Evolutionary conservation across 2,113 vertebrate species (phyloP).

Genomic region (Dendropsophus ebraccatus): DNA sequence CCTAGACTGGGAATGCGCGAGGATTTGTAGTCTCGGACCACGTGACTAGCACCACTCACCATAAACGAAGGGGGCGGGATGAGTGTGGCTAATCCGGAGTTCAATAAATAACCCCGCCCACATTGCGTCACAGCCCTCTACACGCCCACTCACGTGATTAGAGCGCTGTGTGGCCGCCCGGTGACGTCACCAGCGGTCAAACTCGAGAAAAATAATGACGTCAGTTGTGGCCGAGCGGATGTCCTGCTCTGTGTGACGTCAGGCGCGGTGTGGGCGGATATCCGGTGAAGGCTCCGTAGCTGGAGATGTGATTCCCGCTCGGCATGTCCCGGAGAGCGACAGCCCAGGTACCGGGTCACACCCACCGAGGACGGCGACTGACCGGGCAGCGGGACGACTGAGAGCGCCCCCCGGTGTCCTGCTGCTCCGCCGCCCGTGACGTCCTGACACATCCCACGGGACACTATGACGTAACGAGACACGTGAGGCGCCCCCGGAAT

Average conservation of each 20-base stretch:
- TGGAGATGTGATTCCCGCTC: slow-evolving; percentile 15
- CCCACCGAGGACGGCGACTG: not conserved
- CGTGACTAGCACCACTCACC: not conserved
- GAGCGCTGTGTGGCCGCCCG: not conserved
- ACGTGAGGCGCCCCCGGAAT: too few species aligned
- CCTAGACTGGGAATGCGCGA: too few species aligned
- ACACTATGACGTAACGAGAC: too few species aligned
- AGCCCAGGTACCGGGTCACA: not conserved
- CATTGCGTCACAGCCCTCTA: not conserved
- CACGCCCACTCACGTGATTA: not conserved
- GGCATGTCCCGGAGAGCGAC: slow-evolving; percentile 1
- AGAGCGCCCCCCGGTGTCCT: too few species aligned
- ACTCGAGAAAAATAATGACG: not conserved
- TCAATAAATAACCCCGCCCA: not conserved
- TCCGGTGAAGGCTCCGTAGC: not conserved
- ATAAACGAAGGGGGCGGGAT: not conserved
- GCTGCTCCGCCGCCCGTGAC: too few species aligned
- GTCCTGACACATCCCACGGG: too few species aligned
- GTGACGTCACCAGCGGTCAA: not conserved
- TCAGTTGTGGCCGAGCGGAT: not conserved
- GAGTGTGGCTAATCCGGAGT: not conserved
- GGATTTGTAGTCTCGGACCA: too few species aligned
- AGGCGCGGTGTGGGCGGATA: slow-evolving; percentile 4
- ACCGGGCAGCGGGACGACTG: too few species aligned
- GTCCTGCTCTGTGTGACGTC: slow-evolving; percentile 11